Percentiles rank a stretch among this genome's conserved stretches.
phyloP scores from a whole-genome alignment of 2,113 vertebrate species.

The Chaetops frenatus region DNA sequence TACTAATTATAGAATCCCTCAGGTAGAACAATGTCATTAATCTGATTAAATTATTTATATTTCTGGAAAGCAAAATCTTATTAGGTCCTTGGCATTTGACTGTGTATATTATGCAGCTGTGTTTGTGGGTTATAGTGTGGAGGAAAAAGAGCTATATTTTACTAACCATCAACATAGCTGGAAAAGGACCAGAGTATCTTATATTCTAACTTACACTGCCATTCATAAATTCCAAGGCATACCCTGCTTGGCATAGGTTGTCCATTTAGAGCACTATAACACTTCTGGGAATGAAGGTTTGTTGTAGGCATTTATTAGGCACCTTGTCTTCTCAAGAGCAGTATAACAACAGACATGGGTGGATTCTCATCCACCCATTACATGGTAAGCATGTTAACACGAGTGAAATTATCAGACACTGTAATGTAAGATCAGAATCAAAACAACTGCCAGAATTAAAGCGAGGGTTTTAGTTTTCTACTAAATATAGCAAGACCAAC shows the following conservation, averaged over 20 bases:
- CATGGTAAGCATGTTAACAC: neutral
- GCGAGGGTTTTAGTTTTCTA: neutral
- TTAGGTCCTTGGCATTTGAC: conserved; percentile 63
- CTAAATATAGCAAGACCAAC: neutral
- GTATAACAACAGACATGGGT: neutral
- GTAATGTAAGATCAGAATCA: neutral
- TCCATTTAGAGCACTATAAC: neutral
- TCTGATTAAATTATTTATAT: conserved; percentile 81
- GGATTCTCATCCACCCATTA: neutral
- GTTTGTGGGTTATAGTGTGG: neutral
- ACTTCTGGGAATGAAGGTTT: neutral
- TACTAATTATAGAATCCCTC: conserved; percentile 76
- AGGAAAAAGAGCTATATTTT: neutral
- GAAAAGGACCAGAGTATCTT: neutral
- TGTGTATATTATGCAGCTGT: neutral
- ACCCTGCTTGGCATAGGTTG: neutral
- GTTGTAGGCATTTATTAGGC: neutral
- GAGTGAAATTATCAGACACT: neutral
- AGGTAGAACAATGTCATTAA: conserved; percentile 78
- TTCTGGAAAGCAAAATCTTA: conserved; percentile 69
- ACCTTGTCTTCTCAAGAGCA: neutral
- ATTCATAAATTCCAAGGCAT: neutral
- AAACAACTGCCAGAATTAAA: neutral
- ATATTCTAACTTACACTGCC: neutral
- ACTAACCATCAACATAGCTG: neutral